Conservation (phyloP, 1,140 invertebrate genomes). For the Mylabris phalerata region DNA sequence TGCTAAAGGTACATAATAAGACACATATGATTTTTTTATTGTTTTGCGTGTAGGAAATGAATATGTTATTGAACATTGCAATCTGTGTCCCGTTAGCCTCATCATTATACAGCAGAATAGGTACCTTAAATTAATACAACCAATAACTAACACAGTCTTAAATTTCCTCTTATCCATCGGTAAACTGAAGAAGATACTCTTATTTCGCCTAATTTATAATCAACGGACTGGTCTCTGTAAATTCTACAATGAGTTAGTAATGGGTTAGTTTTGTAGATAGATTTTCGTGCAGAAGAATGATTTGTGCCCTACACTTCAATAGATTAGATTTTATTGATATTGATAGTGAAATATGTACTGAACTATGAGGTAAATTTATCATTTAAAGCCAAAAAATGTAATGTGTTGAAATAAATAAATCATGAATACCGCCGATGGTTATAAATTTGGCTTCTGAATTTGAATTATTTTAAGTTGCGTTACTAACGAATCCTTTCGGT, state of each 20-base stretch:
- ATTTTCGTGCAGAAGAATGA: no score
- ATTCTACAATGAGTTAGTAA: background rate
- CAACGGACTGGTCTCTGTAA: no score
- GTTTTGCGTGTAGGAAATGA: no score
- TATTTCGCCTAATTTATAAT: no score
- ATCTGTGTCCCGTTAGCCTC: slow-evolving; percentile 32
- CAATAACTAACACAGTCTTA: slow-evolving; percentile 20
- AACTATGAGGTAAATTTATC: slow-evolving; percentile 11
- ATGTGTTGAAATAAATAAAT: slow-evolving; percentile 16
- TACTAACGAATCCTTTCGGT: slow-evolving; percentile 56
- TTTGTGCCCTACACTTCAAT: background rate
- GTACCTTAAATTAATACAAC: background rate
- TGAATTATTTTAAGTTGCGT: slow-evolving; percentile 6
- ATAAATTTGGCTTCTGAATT: slow-evolving; percentile 23
- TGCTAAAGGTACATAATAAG: no score
- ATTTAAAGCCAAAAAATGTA: background rate
- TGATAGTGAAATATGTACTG: slow-evolving; percentile 4
- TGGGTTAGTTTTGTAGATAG: background rate
- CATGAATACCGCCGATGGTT: slow-evolving; percentile 23
- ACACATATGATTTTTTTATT: no score
- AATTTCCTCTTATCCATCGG: slow-evolving; percentile 12
- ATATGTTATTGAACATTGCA: slow-evolving; percentile 20
- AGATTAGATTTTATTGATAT: slow-evolving; percentile 9
- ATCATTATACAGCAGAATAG: background rate
- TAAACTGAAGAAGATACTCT: background rate